A percentile compares a stretch with the other conserved stretches of the same genome.
Conservation (phyloP, 92 coral and sea anemone species). For the Actinostola sp. region DNA sequence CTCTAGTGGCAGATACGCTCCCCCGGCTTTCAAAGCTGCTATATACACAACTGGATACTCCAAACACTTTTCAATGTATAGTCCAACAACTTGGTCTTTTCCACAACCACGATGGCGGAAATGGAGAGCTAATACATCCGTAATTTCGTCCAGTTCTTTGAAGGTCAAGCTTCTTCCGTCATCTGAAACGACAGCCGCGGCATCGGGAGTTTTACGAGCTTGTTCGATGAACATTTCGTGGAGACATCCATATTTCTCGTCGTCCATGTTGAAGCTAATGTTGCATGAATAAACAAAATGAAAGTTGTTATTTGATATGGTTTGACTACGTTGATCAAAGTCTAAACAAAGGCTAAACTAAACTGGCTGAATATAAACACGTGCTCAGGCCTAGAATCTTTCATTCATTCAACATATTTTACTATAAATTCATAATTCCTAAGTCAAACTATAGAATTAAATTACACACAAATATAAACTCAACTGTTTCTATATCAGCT, state of each 20-base stretch:
- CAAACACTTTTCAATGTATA: constrained; percentile 70
- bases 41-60: constrained; percentile 82
- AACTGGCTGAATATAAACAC: background rate
- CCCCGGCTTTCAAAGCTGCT: constrained; percentile 83
- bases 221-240: constrained; percentile 79
- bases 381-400: too few species aligned
- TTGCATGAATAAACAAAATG: background rate
- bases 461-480: background rate
- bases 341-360: background rate
- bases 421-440: background rate
- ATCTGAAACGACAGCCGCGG: constrained; percentile 72
- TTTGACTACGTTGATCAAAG: background rate
- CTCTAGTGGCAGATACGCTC: constrained; percentile 83
- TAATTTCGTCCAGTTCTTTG: constrained; percentile 65
- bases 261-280: constrained; percentile 54
- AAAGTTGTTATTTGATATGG: constrained; percentile 9
- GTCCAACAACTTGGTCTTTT: constrained; percentile 73
- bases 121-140: constrained; percentile 64
- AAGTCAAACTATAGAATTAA: background rate
- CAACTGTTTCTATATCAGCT: background rate
- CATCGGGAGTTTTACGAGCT: constrained; percentile 66
- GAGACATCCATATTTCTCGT: constrained; percentile 75
- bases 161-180: constrained; percentile 78
- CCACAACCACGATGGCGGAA: constrained; percentile 79
- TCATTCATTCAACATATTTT: too few species aligned